Base-by-base conservation (phyloP, 2,888 invertebrate genomes). In the Papilio protenor region DNA sequence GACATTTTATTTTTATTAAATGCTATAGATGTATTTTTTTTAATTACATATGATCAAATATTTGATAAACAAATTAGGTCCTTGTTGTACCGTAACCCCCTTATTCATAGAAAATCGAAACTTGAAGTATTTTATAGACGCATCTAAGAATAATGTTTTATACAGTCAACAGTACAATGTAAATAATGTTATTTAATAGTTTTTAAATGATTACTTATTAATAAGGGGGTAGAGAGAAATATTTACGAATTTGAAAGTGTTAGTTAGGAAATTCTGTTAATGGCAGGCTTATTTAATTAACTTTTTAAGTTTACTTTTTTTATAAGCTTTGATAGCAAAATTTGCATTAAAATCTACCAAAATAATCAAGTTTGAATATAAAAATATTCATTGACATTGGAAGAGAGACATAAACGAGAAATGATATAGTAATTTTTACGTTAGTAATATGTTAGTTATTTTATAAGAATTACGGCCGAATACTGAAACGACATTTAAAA, bases 141-240 rank as follows among this genome's bases (percentile, higher is more conserved):
- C 71, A 61, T 64, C 47, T 71, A 70, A 75, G 61, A 23, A 16
- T 73, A 79, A 77, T 81, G 76, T 81, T 80, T 82, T 82, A 85
- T 85, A 86, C 82, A 84, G 85, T 84, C 82, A 84, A 88, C 85
- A 89, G 88, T 90, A 90, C 88, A 90, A 90, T 92, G 92, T 93
- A 92, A 89, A 92, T 92, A 92, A 88, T 87, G 74, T 45, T 81
- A 84, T 86, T 87, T 86, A 87, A 86, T 86, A 84, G 83, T 83
- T 82, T 82, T 83, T 83, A 78, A 79, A 64, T 80, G 75, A 79
- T 82, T 85, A 83, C 86, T 87, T 89, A 83, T 90, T 88, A 87
- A 88, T 90, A 87, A 87, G 88, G 89, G 89, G 86, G 85, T 84
- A 77, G 47, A 40, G n/a, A 59, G 45, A 73, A 49, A 66, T 21